Base-by-base conservation (phyloP, 64 coral and sea anemone species). In the Pocillopora verrucosa region DNA sequence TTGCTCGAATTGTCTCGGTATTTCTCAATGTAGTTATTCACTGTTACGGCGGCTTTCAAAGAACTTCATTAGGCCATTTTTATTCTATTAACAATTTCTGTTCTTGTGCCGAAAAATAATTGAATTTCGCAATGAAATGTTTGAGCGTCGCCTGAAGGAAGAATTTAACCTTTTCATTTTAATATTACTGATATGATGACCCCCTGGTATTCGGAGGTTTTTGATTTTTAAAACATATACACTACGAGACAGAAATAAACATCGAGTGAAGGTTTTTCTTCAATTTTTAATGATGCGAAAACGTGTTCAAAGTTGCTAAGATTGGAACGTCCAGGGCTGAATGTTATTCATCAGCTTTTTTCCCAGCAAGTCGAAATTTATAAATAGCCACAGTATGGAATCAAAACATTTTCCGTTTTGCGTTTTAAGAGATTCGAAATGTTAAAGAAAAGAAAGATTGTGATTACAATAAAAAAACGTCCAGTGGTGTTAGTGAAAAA, bases 221-320 rank as follows among this genome's bases (percentile, higher is more conserved):
- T 79, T 14, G 20, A 79, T 16, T 56, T 26, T 79, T 79, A 58
- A 22, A 59, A 60, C 20, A 34, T 30, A 22, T 61, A 26, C 25
- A 63, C 25, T 64, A 14, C 57, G 5, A 61, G 59, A 35, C 24
- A 34, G 6, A 81, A 81, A 81, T 62, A 62, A 63, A 62, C 30
- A 13, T 0, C 12, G 60, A 81, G 62, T 13, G 61, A 41, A 51
- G 9, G 65, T 85, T 85, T 57, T 72, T n/a, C 24, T 30, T 85
- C 38, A 72, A 85, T 85, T 57, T 85, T 85, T 85, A 72, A 85
- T 85, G 64, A 85, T 25, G 16, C 12, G 68, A 85, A 81, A 62
- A 81, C 79, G 35, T 81, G 22, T 25, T n/a, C 25, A 70, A 20
- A 85, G 65, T 72, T 57, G 34, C 82, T 73, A 85, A 70, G 64